Evolutionary conservation across 2,888 invertebrate species (phyloP).

Genomic region (Eubasilissa splendida): DNA sequence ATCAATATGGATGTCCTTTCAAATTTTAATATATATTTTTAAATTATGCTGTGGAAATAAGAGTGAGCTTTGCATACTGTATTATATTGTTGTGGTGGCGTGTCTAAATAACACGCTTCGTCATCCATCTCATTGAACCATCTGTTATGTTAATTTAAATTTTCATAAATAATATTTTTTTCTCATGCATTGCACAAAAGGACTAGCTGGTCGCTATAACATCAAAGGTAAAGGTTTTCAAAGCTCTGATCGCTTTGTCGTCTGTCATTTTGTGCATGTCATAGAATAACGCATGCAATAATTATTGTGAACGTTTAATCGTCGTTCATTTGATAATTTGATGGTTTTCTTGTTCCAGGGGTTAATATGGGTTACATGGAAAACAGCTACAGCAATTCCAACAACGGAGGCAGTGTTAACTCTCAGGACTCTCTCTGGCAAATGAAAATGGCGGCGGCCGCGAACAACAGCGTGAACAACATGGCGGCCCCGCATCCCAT

Average conservation of each 20-base stretch:
- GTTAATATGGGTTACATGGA: constrained; percentile 92
- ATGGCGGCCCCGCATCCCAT: constrained; percentile 71
- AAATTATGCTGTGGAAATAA: background rate
- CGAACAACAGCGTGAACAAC: constrained; percentile 78
- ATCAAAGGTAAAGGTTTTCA: constrained; percentile 56
- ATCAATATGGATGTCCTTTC: background rate
- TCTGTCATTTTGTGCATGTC: constrained; percentile 58
- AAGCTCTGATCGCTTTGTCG: constrained; percentile 59
- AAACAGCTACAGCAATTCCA: constrained; percentile 93
- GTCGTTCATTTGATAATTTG: constrained; percentile 7
- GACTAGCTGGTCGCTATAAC: constrained; percentile 59
- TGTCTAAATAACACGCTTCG: background rate
- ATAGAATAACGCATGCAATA: constrained; percentile 38
- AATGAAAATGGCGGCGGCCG: constrained; percentile 89
- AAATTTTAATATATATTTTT: background rate
- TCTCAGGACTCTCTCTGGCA: constrained; percentile 96
- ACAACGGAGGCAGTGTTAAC: constrained; percentile 95
- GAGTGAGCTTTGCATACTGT: too few relatives aligned
- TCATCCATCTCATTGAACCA: constrained; percentile 23
- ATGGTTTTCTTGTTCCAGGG: constrained; percentile 67
- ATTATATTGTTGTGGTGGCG: background rate
- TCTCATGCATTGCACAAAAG: constrained; percentile 58
- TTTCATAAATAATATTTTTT: constrained; percentile 54
- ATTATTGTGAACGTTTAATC: background rate
- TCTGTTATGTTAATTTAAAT: constrained; percentile 24